Percentiles rank a stretch among this genome's conserved stretches.
These are phyloP conservation scores for Philopotamus ludificatus DNA, from an alignment of 1,140 invertebrate genomes.

Conservation along the genomic window DNA sequence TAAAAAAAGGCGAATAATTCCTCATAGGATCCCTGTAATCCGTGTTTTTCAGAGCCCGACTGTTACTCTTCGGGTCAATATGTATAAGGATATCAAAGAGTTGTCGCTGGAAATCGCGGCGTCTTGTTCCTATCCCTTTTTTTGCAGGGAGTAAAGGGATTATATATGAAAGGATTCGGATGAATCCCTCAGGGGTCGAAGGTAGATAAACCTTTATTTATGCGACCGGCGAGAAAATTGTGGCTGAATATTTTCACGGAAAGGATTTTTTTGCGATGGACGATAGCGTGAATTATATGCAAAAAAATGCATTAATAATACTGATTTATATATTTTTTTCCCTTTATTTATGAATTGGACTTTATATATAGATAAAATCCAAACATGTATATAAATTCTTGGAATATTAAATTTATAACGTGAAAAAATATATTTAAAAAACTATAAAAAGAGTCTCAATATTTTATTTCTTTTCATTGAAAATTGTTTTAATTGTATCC, in stretches of 20 bases:
- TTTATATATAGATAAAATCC: too few relatives aligned
- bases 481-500: too few relatives aligned
- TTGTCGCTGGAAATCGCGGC: not conserved
- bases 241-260: constrained; percentile 17
- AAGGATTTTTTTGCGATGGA: constrained; percentile 3
- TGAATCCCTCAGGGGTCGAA: constrained; percentile 27
- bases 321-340: too few relatives aligned
- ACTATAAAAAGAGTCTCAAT: too few relatives aligned
- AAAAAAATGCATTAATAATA: too few relatives aligned
- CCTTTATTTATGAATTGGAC: too few relatives aligned
- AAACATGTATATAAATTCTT: too few relatives aligned
- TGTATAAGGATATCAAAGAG: not conserved
- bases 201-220: constrained; percentile 38
- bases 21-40: too few relatives aligned
- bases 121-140: not conserved
- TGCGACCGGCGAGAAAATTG: constrained; percentile 30
- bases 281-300: constrained; percentile 15
- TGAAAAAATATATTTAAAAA: too few relatives aligned
- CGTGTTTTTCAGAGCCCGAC: not conserved
- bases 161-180: constrained; percentile 19
- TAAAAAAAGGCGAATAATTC: too few relatives aligned
- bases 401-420: too few relatives aligned
- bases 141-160: not conserved
- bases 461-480: too few relatives aligned
- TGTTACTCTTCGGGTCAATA: not conserved